These are phyloP conservation scores for Eublepharis macularius DNA, from an alignment of 2,113 vertebrate genomes.

Conservation along the genomic window DNA sequence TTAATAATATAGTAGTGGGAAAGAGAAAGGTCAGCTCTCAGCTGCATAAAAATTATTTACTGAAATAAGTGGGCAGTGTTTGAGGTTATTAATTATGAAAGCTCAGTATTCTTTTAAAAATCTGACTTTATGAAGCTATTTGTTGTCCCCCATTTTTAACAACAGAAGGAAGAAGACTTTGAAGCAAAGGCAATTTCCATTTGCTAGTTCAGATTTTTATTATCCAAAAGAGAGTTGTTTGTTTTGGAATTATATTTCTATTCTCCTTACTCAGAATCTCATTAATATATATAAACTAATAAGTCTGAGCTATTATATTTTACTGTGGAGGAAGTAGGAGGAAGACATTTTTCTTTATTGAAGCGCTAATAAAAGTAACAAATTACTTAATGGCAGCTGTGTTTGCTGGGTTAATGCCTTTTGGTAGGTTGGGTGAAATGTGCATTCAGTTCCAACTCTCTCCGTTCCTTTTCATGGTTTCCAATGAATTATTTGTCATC, in stretches of 20 bases:
- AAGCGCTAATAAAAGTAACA: slow-evolving; percentile 30
- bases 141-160: not conserved
- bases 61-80: slow-evolving; percentile 49
- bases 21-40: slow-evolving; percentile 49
- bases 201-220: slow-evolving; percentile 38
- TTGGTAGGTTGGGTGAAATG: not conserved
- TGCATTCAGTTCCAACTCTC: not conserved
- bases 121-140: slow-evolving; percentile 26
- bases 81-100: slow-evolving; percentile 57
- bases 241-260: slow-evolving; percentile 39
- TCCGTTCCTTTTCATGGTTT: slow-evolving; percentile 25
- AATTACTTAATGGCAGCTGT: slow-evolving; percentile 2
- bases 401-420: slow-evolving; percentile 30
- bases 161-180: not conserved
- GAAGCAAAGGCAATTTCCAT: not conserved
- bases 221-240: slow-evolving; percentile 24
- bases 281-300: slow-evolving; percentile 23
- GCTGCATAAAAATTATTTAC: slow-evolving; percentile 52
- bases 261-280: slow-evolving; percentile 36
- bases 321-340: slow-evolving; percentile 24
- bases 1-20: slow-evolving; percentile 56
- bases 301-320: not conserved
- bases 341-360: slow-evolving; percentile 4
- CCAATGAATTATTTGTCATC: slow-evolving; percentile 2
- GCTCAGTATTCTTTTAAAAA: not conserved